Conservation (phyloP, 2,113 vertebrate genomes). For the Athene cunicularia region DNA sequence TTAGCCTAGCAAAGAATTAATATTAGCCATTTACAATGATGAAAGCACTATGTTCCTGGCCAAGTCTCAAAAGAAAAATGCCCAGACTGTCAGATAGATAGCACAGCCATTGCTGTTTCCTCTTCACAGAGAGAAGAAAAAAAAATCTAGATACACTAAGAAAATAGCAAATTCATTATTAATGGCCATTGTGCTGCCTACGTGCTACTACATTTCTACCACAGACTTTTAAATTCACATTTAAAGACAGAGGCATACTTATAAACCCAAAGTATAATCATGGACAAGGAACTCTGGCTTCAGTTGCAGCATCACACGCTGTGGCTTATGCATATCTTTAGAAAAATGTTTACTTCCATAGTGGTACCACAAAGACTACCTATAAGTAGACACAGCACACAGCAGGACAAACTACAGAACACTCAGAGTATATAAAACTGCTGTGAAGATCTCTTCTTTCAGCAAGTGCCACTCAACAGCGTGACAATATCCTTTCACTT, state of each 20-base stretch:
- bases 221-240: neutral
- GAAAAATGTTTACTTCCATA: neutral
- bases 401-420: neutral
- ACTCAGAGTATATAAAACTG: neutral
- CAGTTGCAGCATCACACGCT: neutral
- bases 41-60: neutral
- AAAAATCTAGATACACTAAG: neutral
- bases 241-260: neutral
- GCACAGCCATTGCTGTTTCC: neutral
- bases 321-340: neutral
- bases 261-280: neutral
- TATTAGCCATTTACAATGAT: neutral
- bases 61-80: neutral
- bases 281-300: neutral
- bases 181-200: neutral
- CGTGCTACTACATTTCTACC: neutral
- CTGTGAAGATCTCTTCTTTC: neutral
- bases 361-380: neutral
- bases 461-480: neutral
- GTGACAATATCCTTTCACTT: neutral
- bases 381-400: neutral
- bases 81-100: neutral
- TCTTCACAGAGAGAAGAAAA: neutral
- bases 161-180: constrained; percentile 17
- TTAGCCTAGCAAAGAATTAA: neutral